phyloP scores from a whole-genome alignment of 2,888 invertebrate species.

The Hirtodrosophila duncani region DNA sequence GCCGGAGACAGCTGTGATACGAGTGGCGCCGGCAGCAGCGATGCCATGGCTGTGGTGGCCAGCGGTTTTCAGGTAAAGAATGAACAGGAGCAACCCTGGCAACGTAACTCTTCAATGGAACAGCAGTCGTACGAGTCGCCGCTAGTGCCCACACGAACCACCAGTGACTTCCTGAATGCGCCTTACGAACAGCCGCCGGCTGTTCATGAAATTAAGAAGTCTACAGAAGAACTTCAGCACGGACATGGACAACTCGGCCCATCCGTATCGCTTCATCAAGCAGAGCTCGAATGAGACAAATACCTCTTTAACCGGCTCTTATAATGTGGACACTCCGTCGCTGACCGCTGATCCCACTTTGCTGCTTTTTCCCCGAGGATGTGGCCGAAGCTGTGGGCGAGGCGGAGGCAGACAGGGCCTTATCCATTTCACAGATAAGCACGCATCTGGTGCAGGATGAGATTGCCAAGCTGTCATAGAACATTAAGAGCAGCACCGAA shows the following conservation, averaged over 20 bases:
- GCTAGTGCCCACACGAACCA: slow-evolving; percentile 68
- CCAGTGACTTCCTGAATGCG: slow-evolving; percentile 76
- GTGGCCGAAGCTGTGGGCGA: too few species aligned
- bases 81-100: slow-evolving; percentile 75
- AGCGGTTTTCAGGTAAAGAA: slow-evolving; percentile 69
- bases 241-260: slow-evolving; percentile 78
- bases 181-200: slow-evolving; percentile 68
- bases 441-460: slow-evolving; percentile 78
- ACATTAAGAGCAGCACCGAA: slow-evolving; percentile 78
- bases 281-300: slow-evolving; percentile 79
- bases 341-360: slow-evolving; percentile 76
- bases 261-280: slow-evolving; percentile 78
- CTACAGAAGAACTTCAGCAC: slow-evolving; percentile 78
- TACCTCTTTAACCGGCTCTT: slow-evolving; percentile 78
- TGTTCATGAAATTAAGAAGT: slow-evolving; percentile 78
- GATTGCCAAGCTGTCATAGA: slow-evolving; percentile 78
- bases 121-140: slow-evolving; percentile 74
- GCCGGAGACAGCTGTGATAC: slow-evolving; percentile 47
- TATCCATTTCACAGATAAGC: slow-evolving; percentile 77
- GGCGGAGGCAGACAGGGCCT: slow-evolving; percentile 41
- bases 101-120: slow-evolving; percentile 74
- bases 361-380: slow-evolving; percentile 31
- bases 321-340: slow-evolving; percentile 78
- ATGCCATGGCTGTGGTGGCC: slow-evolving; percentile 28
- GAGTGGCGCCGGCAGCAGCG: slow-evolving; percentile 55